Evolutionary conservation across 2,888 invertebrate species (phyloP), one percentile per base, ranked within the genome.

Genomic region (Eugnorisma glareosa): DNA sequence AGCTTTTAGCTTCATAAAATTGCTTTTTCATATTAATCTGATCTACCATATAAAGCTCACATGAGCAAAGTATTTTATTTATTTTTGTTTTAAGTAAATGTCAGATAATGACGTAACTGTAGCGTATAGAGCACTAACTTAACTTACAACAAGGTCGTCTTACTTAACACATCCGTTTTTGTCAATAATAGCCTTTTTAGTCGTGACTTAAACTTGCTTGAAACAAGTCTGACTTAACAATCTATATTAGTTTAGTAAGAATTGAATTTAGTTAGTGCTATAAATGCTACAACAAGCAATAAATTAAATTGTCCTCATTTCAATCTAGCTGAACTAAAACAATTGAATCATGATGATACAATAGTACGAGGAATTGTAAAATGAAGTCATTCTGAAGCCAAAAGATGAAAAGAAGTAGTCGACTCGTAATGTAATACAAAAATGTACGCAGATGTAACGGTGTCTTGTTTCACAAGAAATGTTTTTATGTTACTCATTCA

Each of bases 401-500:
- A 75, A 74, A 71, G 67, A 75, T 66, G 73, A 81, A 84, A 82
- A 84, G 64, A 61, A 78, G 63, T 71, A 76, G 69, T 59, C 37
- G 70, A 76, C 63, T 57, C 40, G 70, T 79, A 86, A 86, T 78
- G 67, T 77, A 51, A 81, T 77, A 80, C 70, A 79, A 83, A 75
- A 85, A 81, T 84, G 73, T 75, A 77, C 24, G 75, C 82, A 84
- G 69, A 86, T 83, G 84, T 78, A 82, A 80, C 75, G 74, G 88
- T 84, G 73, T 88, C 77, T 73, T 73, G 82, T 89, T 84, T 70
- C 84, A 81, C 61, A 81, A 79, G 77, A 82, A 81, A 67, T 61
- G 31, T 59, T 79, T 82, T 80, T 66, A 73, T 73, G 71, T 80
- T 77, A 51, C 75, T 57, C 70, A 76, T 79, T 82, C 73, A 79